Base-by-base conservation (phyloP, 2,113 vertebrate genomes). In the Nibea albiflora region DNA sequence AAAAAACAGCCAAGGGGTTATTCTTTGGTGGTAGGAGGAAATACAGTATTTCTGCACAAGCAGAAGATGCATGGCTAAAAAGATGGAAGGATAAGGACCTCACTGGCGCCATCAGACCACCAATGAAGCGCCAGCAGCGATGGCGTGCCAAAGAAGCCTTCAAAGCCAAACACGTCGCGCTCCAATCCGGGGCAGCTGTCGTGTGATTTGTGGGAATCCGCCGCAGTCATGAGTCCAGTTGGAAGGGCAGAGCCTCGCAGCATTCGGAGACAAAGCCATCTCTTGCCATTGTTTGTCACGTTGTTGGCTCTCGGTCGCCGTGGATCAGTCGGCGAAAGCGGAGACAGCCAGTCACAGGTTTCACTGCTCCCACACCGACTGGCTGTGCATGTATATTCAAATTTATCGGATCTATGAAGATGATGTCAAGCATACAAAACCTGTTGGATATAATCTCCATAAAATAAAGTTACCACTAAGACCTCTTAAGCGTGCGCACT, bases 381-480 rank as follows among this genome's bases (percentile, higher is more conserved):
- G 24, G 28, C 78, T 73, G 54, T 42, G 19, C 24, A 58, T 0
- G 10, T 49, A 19, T 5, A 47, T 71, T 61, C 14, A 58, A 4
- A 58, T 49, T 62, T 56, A n/a, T 62, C 35, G 12, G 19, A 69
- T 54, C 26, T 5, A 3, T 42, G 19, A 80, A 61, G 39, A 65
- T 42, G 31, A 70, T 11, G 7, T 73, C 68, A 73, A 10, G 61
- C 60, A 5, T 20, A 28, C 20, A 28, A 42, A 75, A 35, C 56
- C 22, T 57, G 53, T 46, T 28, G 49, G 47, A 72, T 78, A 63
- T 46, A 54, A 47, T 44, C 24, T 67, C 39, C 47, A 42, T 78
- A 5, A 65, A 76, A 71, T 31, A 49, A 80, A 67, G 49, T 60
- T 24, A 49, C 35, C 3, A 42, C n/a, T 67, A 39, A 86, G 86